Percentiles rank a stretch among this genome's conserved stretches.
Evolutionary conservation across 1,140 invertebrate genomes (phyloP).

Genomic region (Pissodes strobi): DNA sequence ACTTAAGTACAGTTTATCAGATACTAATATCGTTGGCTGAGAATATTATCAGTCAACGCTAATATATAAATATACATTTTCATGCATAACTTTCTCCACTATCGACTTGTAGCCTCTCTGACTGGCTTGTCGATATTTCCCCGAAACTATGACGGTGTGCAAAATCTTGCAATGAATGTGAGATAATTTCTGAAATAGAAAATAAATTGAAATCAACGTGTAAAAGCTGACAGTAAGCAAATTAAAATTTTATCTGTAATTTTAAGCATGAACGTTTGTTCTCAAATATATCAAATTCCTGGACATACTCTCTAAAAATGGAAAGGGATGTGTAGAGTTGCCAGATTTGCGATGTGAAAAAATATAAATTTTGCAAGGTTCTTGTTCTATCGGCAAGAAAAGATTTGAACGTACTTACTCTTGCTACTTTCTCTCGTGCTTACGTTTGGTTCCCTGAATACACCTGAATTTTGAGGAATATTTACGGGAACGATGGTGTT

Average conservation of each 20-base stretch:
- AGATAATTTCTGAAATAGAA: conserved; percentile 4
- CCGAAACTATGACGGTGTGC: conserved; percentile 30
- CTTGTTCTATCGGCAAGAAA: background rate
- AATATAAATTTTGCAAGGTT: background rate
- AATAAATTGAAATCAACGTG: background rate
- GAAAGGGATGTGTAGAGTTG: background rate
- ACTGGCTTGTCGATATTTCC: conserved; percentile 7
- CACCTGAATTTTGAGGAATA: conserved; percentile 34
- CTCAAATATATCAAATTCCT: too few relatives aligned
- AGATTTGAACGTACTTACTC: background rate
- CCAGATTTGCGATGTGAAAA: background rate
- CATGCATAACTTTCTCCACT: background rate
- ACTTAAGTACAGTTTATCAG: too few relatives aligned
- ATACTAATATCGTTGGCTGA: too few relatives aligned
- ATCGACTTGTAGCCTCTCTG: background rate
- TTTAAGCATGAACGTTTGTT: background rate
- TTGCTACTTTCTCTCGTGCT: conserved; percentile 16
- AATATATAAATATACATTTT: too few relatives aligned
- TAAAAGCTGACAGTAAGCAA: too few relatives aligned
- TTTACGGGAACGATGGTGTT: conserved; percentile 22
- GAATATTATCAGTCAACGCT: too few relatives aligned
- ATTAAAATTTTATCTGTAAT: background rate
- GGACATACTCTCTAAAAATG: background rate
- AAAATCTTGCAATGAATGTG: conserved; percentile 21
- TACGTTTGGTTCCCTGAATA: conserved; percentile 21